A percentile compares a stretch with the other conserved stretches of the same genome.
Evolutionary conservation across 2,113 vertebrate species (phyloP).

Genomic region (Ceuthmochares aereus): DNA sequence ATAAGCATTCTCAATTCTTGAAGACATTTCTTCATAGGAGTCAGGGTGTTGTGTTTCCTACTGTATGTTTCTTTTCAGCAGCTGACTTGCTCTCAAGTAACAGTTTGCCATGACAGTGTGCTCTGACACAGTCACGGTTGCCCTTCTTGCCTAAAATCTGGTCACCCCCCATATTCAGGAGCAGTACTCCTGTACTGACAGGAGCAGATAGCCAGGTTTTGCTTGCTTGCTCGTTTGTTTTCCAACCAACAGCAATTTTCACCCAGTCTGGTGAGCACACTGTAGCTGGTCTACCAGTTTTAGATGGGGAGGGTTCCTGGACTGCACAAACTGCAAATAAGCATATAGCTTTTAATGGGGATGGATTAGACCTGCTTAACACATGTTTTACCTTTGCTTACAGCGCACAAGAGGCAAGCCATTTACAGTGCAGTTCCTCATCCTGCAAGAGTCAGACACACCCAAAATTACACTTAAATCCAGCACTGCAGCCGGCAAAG

Average conservation of each 20-base stretch:
- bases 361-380: not conserved
- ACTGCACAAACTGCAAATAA: not conserved
- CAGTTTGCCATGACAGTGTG: fast-evolving
- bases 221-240: not conserved
- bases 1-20: not conserved
- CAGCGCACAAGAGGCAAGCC: not conserved
- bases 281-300: not conserved
- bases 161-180: not conserved
- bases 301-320: not conserved
- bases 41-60: not conserved
- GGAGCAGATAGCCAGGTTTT: not conserved
- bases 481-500: not conserved
- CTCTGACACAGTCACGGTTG: not conserved
- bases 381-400: not conserved
- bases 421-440: not conserved
- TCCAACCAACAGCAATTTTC: not conserved
- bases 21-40: not conserved
- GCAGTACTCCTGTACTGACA: not conserved
- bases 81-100: not conserved
- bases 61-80: not conserved
- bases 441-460: not conserved
- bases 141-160: not conserved
- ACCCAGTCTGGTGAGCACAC: not conserved
- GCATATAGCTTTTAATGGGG: not conserved
- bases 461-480: not conserved